These are phyloP conservation scores for Heterodera carotae DNA, from an alignment of 1,140 invertebrate genomes.

Conservation along the genomic window DNA sequence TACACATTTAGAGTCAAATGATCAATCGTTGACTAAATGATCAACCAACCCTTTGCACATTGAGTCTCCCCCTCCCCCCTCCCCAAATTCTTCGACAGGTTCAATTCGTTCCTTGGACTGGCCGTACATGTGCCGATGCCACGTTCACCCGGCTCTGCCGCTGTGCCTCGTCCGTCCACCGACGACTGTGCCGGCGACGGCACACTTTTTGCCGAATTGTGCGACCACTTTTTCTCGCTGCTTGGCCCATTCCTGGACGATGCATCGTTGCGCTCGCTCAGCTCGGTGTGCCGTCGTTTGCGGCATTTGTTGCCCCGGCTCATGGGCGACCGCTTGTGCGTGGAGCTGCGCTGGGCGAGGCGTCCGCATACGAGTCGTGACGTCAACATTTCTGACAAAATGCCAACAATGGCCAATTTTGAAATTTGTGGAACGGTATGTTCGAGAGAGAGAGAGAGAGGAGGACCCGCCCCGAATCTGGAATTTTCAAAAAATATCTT, in stretches of 20 bases:
- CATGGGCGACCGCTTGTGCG: neutral
- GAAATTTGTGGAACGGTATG: neutral
- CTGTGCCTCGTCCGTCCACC: neutral
- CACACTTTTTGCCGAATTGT: neutral
- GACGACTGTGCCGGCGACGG: neutral
- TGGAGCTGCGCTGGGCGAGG: constrained; percentile 9
- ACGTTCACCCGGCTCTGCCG: neutral
- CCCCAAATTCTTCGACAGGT: neutral
- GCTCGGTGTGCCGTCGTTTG: constrained; percentile 9
- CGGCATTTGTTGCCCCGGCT: neutral
- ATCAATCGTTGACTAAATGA: no score
- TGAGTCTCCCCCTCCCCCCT: no score
- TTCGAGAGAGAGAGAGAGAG: neutral
- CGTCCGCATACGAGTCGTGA: no score
- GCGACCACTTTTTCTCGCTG: constrained; percentile 11
- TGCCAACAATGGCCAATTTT: neutral
- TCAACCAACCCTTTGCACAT: no score
- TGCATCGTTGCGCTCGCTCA: constrained; percentile 11
- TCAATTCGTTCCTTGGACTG: constrained; percentile 14
- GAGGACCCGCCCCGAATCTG: no score
- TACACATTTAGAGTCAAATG: no score
- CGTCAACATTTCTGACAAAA: neutral
- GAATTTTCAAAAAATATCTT: neutral
- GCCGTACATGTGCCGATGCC: constrained; percentile 22
- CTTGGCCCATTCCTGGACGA: constrained; percentile 15